Evolutionary conservation across 1,140 invertebrate genomes (phyloP), one percentile per base, ranked within the genome.

Genomic region (Mactra quadrangularis): DNA sequence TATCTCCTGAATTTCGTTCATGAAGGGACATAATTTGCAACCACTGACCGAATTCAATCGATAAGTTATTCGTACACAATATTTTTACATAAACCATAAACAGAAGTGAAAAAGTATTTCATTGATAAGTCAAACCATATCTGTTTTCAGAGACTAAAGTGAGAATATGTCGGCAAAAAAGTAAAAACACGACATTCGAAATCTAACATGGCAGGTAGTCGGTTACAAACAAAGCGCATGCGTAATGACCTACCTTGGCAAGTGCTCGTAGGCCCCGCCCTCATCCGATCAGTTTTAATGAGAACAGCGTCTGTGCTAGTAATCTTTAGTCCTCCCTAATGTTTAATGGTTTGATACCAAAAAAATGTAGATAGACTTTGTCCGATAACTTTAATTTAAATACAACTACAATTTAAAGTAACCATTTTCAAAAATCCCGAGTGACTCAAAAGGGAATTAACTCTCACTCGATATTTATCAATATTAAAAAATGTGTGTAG

Each of bases 131-230:
- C 25, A 59, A 22, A 3, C 13, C 55, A 27, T 29, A 15, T 59
- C 6, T 13, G 15, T 31, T n/a, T 29, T 29, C 22, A n/a, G 6
- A 1, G 55, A 3, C 25, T 27, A 29, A 59, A 29, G 31, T 4
- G 25, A 59, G 22, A 6, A 59, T 13, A 59, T 13, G 15, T 31
- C 25, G 25, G 15, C 25, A 59, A 59, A 13, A 6, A 29, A 29
- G 0, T n/a, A 6, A 29, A 59, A 59, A 29, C 62, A 66, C 62
- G 41, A 68, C 45, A 64, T 76, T 77, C 53, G 35, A 72, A 72
- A 55, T 77, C 53, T 55, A 77, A 77, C 74, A 77, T 77, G 74
- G 74, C 74, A 77, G 74, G 74, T 77, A 77, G 53, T 77, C 59
- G 41, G 70, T 77, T 62, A 47, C 45, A 9, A 27, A 35, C 22